These are phyloP conservation scores for Drosophila ironensis DNA, from an alignment of 1,140 invertebrate species.

Conservation along the genomic window DNA sequence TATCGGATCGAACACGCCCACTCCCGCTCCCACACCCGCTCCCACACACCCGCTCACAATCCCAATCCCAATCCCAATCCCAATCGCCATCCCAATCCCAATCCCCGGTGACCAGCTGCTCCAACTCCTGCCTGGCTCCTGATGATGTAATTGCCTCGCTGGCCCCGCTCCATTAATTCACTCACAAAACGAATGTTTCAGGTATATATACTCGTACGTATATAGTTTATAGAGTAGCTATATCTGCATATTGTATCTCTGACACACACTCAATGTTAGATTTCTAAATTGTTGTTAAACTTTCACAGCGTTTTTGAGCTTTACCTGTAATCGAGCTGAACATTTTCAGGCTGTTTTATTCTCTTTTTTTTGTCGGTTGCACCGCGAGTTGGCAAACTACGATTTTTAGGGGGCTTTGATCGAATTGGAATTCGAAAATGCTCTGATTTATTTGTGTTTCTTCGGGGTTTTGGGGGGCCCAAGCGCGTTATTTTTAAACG, in stretches of 20 bases:
- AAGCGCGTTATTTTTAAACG: conserved; percentile 72
- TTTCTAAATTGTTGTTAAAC: conserved; percentile 53
- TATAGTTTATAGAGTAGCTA: no score
- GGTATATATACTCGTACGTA: no score
- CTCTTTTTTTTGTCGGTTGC: conserved; percentile 7
- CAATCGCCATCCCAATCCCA: no score
- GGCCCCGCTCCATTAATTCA: conserved; percentile 20
- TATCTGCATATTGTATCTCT: neutral
- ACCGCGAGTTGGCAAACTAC: no score
- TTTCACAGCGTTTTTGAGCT: conserved; percentile 55
- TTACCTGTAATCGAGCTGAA: conserved; percentile 79
- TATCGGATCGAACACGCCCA: conserved; percentile 44
- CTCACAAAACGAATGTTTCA: no score
- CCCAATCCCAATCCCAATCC: no score
- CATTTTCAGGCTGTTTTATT: conserved; percentile 55
- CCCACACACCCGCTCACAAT: no score
- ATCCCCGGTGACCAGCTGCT: conserved; percentile 22
- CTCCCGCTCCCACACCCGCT: neutral
- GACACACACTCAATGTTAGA: neutral
- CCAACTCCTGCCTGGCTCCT: conserved; percentile 10
- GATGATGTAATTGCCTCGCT: conserved; percentile 48
- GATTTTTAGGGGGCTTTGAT: no score
- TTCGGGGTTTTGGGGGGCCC: conserved; percentile 31
- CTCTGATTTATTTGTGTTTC: conserved; percentile 22
- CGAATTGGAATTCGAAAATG: conserved; percentile 36